Base-by-base conservation (phyloP, 2,113 vertebrate genomes). In the Vidua macroura region DNA sequence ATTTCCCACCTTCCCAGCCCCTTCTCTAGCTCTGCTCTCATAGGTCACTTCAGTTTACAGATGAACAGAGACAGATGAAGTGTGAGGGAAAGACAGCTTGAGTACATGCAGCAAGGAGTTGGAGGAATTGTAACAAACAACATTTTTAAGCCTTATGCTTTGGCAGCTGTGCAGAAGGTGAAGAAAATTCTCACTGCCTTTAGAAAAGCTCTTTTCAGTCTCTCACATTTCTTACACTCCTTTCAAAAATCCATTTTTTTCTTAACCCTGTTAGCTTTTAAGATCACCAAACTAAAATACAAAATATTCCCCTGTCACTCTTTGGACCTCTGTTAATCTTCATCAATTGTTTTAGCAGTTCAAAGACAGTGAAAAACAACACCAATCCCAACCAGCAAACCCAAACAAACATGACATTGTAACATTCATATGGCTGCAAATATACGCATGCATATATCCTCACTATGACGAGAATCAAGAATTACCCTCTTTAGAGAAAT, bases 1-100 rank as follows among this genome's bases (percentile, higher is more conserved):
- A 74, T 70, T 92, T 72, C 64, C 22, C 31, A 28, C 23, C 35
- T 31, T 23, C 31, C 35, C 63, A 2, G 31, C 7, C 63, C 43
- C 84, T 37, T n/a, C 33, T 6, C 39, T 3, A 83, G 59, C 78
- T 73, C 60, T 78, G 56, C 58, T 82, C 91, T 74, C 60, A 12
- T 68, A 72, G 80, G 79, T 93, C 96, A 92, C 83, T 27, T 59
- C 64, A 30, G 90, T 93, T 93, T 81, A 88, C 85, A 78, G 76
- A 88, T 90, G 93, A 88, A 77, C 48, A 14, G 79, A 92, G 76
- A 94, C 39, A 59, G 85, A 96, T 70, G 89, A 95, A 91, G 85
- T 77, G 52, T 81, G 88, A 96, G 82, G 44, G 64, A 83, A 90
- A 77, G 82, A 48, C 41, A 49, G 82, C 91, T 70, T 15, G 43